Evolutionary conservation across 2,888 invertebrate species (phyloP), one percentile per base, ranked within the genome.

Genomic region (Podotricha telesiphe): DNA sequence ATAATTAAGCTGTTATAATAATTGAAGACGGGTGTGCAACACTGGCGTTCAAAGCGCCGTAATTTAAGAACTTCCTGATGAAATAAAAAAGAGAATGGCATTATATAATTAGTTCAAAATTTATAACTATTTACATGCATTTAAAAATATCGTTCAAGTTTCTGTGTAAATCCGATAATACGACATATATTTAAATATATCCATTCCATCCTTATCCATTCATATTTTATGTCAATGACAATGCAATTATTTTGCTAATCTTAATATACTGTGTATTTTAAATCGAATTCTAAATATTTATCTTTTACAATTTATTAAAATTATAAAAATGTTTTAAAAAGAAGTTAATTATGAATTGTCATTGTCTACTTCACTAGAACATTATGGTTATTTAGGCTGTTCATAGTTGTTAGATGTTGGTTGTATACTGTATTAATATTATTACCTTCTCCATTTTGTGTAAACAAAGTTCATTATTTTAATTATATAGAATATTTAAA

Each of bases 351-450:
- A 50, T 50, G 50, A 28, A 28, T 28, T 28, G 28, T 28, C 2
- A 50, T 48, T 17, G 11, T 20, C 63, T 19, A 40, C 20, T 50
- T 40, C 20, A 19, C 8, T 47, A 42, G 15, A 42, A 45, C 6
- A 13, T 58, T 40, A 42, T 40, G 13, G 45, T 58, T 58, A 58
- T 22, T 45, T 59, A 59, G 59, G 45, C n/a, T 45, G 45, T 59
- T 59, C 45, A 45, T 59, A 59, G 45, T 59, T 28, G n/a, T n/a
- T 59, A 59, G 59, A 45, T 22, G 42, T 45, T 45, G 20, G 80
- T 73, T 75, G 74, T 89, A 85, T 89, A 89, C 89, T 85, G 86
- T 89, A 89, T 89, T 88, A 85, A 72, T 47, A 59, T 65, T 69
- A 72, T 68, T 79, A 86, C 86, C 86, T 83, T 83, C 79, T 87